Evolutionary conservation across 2,113 vertebrate genomes (phyloP), one percentile per base, ranked within the genome.

Genomic region (Heterotilapia buettikoferi): DNA sequence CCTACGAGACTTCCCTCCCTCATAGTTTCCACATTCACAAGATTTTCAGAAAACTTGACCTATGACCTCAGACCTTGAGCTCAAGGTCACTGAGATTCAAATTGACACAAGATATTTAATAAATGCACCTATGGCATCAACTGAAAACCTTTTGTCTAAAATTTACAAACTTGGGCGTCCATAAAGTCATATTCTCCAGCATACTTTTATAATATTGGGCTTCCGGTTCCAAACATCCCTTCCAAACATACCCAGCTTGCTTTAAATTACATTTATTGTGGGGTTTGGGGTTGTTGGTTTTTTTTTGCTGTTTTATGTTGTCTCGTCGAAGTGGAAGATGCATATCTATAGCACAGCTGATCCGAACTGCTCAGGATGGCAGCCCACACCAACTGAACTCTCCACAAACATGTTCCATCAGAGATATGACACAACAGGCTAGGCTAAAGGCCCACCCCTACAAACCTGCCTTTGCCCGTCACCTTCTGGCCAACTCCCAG

Each of bases 241-340:
- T 57, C 56, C 24, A 57, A 43, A 43, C 21, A 43, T 16, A 26
- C 38, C 68, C 68, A 73, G 13, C 13, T 73, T 26, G 38, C 1
- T 45, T 73, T 24, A 73, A 45, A 73, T 45, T 6, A 43, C 21
- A 18, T 24, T 73, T 45, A 45, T 45, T 73, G 36, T 24, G n/a
- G 7, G 14, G 7, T 0, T 0, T 5, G 6, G 18, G 6, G 18
- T 61, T 9, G 57, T n/a, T n/a, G n/a, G n/a, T n/a, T n/a, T 0
- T 1, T 66, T 71, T 45, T 26, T 26, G 13, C 68, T 10, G 68
- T 45, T 45, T 73, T 73, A 73, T 73, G 38, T 1, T 73, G n/a
- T 71, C 66, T 73, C 5, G 13, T 71, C 2, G 1, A 73, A 71
- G 38, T 26, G 66, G 38, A 24, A 45, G 68, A 43, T 43, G 13